Evolutionary conservation across 2,113 vertebrate species (phyloP).

Genomic region (Aix galericulata): DNA sequence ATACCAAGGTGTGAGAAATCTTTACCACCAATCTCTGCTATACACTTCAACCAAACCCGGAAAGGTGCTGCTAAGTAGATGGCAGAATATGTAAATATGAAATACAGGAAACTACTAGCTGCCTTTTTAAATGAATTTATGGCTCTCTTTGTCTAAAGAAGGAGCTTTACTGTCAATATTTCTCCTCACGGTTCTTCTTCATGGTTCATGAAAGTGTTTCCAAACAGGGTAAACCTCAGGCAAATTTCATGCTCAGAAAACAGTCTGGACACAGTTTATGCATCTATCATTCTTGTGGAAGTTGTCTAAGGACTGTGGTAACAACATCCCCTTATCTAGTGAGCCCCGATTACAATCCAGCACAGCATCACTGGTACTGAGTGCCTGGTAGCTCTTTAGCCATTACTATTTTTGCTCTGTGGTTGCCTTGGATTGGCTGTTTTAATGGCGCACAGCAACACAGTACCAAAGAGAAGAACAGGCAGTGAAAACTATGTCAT

Average conservation of each 20-base stretch:
- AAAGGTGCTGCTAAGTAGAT: background rate
- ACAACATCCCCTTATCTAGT: background rate
- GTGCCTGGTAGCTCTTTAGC: background rate
- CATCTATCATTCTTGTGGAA: background rate
- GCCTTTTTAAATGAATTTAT: background rate
- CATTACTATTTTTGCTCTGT: background rate
- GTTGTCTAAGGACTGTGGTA: background rate
- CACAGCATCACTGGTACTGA: background rate
- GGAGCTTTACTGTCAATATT: background rate
- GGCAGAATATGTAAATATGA: background rate
- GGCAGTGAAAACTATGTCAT: background rate
- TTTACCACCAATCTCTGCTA: background rate
- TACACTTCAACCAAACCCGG: background rate
- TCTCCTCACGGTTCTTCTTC: background rate
- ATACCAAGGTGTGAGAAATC: background rate
- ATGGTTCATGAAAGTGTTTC: background rate
- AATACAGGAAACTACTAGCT: background rate
- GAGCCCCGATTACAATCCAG: background rate
- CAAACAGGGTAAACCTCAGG: background rate
- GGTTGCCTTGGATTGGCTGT: background rate
- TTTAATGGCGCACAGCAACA: background rate
- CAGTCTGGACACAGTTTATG: background rate
- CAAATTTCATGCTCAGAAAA: background rate
- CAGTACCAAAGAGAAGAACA: background rate
- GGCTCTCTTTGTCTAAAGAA: background rate